Evolutionary conservation across 2,888 invertebrate species (phyloP), one percentile per base, ranked within the genome.

Genomic region (Eristalis arbustorum): DNA sequence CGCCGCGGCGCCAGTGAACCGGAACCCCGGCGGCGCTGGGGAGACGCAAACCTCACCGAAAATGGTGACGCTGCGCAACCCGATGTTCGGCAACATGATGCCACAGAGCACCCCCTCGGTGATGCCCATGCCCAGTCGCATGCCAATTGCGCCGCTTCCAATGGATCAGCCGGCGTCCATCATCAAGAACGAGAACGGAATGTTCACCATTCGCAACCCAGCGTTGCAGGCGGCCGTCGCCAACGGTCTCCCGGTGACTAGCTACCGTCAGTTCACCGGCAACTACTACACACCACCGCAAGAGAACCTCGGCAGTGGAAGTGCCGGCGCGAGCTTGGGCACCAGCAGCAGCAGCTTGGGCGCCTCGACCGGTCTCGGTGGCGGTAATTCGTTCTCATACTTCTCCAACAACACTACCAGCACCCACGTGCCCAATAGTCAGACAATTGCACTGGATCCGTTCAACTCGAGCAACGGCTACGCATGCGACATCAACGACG

Each of bases 131-230:
- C 64, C 81, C 40, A 75, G 31, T 14, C 67, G 78, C 23, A 56
- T 81, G 57, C 81, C 84, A n/a, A 74, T 88, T 2, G 89, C 91
- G n/a, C 84, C 91, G 25, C 88, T 92, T 74, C 89, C 91, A 28
- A 92, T 92, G 89, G 93, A 93, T 84, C 94, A 94, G 76, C 95
- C 95, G 69, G 95, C 95, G 3, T 94, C 95, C 3, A 95, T 95
- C 87, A 95, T 95, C 89, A 95, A 95, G 89, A 95, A 95, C 88
- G 95, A 95, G 84, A 95, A 95, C 90, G 96, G 96, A 11, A 97
- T 97, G 96, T 97, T 96, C 82, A 97, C 97, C 0, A 97, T 97
- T 68, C 93, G 97, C 13, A 97, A 96, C 92, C 97, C 97, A 0
- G 92, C 92, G 11, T 77, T 93, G 68, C 93, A 93, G 85, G 92